Base-by-base conservation (phyloP, 2,113 vertebrate species). In the Gorsachius goisagi region DNA sequence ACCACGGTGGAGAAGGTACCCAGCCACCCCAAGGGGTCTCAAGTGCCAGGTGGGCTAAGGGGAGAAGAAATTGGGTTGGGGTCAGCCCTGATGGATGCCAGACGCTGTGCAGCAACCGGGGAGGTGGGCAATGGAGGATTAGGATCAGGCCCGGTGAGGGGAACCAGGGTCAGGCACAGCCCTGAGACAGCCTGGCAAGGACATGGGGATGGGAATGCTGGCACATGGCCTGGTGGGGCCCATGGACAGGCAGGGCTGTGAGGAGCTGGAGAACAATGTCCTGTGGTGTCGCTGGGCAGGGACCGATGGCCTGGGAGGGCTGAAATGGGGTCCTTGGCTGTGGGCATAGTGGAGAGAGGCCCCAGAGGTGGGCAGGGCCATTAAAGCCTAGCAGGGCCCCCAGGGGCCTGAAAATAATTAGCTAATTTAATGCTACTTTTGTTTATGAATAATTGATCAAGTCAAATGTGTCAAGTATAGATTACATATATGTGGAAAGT, bases 291-390 rank as follows among this genome's bases (percentile, higher is more conserved):
- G 28, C 45, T 33, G 8, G 30, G 14, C 20, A 75, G n/a, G 24
- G 27, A 63, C 6, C 35, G 19, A 62, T 5, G 37, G 4, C 22
- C 11, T 16, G 21, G 2, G 2, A 7, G 21, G 1, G 5, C 9
- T 83, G 58, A 63, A 75, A 41, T 16, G 13, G 6, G 6, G 15
- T 35, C 35, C 27, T 45, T 41, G 35, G 7, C 41, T 1, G 1
- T 8, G 20, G 56, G 20, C 8, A 53, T 2, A 1, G 9, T 16
- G 2, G 2, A 2, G 12, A 4, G 11, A 59, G 6, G 5, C 10
- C 4, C 1, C 1, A 3, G 12, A 5, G 1, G 7, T 26, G 3
- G 17, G 4, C 15, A 59, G 14, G 32, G 8, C 18, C 7, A 5
- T 45, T 33, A 55, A 53, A 63, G 5, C 6, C 18, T 26, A 30